phyloP scores from a whole-genome alignment of 2,113 vertebrate species.

The Isurus oxyrinchus region DNA sequence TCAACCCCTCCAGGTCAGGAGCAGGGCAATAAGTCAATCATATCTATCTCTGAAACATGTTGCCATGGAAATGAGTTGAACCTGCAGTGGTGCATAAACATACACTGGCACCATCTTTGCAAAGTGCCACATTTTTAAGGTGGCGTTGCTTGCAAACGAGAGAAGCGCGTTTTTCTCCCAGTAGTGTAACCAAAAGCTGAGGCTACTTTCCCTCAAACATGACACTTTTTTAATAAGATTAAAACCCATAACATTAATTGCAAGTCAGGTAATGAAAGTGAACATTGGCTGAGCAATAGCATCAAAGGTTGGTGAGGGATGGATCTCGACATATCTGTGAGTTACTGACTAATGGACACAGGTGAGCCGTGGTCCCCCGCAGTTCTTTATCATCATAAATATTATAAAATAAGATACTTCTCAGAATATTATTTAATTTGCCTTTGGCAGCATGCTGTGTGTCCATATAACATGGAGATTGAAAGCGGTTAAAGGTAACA shows the following conservation, averaged over 20 bases:
- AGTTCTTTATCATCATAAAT: background rate
- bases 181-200: background rate
- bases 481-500: background rate
- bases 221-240: background rate
- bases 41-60: background rate
- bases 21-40: background rate
- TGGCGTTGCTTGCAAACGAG: background rate
- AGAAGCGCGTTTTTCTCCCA: background rate
- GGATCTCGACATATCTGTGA: background rate
- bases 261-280: background rate
- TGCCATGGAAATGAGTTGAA: slow-evolving; percentile 9
- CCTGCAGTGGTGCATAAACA: background rate
- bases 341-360: background rate
- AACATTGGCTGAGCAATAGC: background rate
- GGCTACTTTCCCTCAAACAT: background rate
- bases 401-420: background rate
- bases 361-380: background rate
- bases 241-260: background rate
- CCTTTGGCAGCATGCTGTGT: background rate
- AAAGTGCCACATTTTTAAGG: background rate
- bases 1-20: background rate
- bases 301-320: background rate
- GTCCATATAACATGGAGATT: background rate
- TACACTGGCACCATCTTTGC: background rate
- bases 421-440: background rate